Conservation (phyloP, 2,888 invertebrate genomes). For the Melanostoma scalare region DNA sequence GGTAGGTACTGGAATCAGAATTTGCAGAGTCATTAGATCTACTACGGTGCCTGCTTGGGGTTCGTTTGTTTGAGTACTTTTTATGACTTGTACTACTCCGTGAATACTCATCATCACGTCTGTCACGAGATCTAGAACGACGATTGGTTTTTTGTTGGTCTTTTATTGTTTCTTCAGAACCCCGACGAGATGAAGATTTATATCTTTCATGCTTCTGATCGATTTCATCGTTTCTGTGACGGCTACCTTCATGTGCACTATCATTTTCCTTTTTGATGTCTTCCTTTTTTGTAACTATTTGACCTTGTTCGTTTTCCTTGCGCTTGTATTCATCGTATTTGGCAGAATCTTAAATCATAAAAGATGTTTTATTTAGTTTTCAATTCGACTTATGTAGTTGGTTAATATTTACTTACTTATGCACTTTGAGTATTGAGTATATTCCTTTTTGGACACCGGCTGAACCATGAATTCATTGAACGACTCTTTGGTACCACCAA, state of each 20-base stretch:
- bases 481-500: constrained; percentile 86
- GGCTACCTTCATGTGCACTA: constrained; percentile 4
- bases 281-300: constrained; percentile 75
- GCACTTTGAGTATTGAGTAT: constrained; percentile 90
- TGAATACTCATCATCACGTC: constrained; percentile 8
- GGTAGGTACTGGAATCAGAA: constrained; percentile 73
- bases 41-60: constrained; percentile 16
- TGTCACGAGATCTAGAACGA: constrained; percentile 51
- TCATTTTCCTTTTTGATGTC: neutral
- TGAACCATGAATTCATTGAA: constrained; percentile 91
- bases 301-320: constrained; percentile 79
- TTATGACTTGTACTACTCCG: constrained; percentile 47
- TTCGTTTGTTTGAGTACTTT: constrained; percentile 24
- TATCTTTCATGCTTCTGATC: constrained; percentile 11
- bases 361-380: neutral
- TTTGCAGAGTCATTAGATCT: constrained; percentile 63
- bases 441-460: constrained; percentile 91
- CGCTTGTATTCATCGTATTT: constrained; percentile 88
- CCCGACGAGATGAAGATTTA: constrained; percentile 4
- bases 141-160: neutral
- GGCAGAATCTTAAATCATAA: constrained; percentile 84
- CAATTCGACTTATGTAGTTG: neutral
- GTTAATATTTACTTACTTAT: constrained; percentile 87
- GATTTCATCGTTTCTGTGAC: neutral
- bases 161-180: constrained; percentile 13